Conservation (phyloP, 2,888 invertebrate species). For the Lochmaea crataegi region DNA sequence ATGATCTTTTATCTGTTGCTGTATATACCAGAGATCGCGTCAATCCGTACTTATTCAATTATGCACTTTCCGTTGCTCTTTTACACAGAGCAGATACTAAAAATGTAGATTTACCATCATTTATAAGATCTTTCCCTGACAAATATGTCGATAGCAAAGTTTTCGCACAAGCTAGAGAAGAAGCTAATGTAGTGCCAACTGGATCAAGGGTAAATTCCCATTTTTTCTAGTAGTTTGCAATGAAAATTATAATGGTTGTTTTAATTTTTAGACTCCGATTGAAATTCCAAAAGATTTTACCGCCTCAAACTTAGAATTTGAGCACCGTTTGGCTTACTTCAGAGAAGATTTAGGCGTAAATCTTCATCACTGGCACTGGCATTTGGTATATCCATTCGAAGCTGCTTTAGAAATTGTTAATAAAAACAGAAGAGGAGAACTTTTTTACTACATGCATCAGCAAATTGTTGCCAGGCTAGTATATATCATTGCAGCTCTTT, state of each 20-base stretch:
- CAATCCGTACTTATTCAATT: conserved; percentile 85
- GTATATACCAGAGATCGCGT: conserved; percentile 78
- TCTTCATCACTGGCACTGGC: conserved; percentile 94
- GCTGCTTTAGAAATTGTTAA: conserved; percentile 72
- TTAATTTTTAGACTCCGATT: conserved; percentile 69
- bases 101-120: conserved; percentile 76
- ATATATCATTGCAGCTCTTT: no score
- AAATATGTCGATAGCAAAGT: conserved; percentile 83
- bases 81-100: conserved; percentile 80
- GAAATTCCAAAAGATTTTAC: conserved; percentile 80
- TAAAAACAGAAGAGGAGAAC: conserved; percentile 82
- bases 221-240: background rate
- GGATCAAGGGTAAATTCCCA: conserved; percentile 70
- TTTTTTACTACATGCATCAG: conserved; percentile 85
- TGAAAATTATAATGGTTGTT: background rate
- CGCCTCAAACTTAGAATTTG: conserved; percentile 78
- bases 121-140: conserved; percentile 83
- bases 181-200: conserved; percentile 71
- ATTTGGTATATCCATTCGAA: conserved; percentile 86
- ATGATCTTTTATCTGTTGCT: conserved; percentile 78
- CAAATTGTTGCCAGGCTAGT: conserved; percentile 74
- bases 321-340: conserved; percentile 86
- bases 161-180: conserved; percentile 77
- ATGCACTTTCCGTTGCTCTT: conserved; percentile 80
- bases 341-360: conserved; percentile 88